A percentile compares a stretch with the other conserved stretches of the same genome.
Conservation (phyloP, 1,140 invertebrate species). For the Muscidifurax raptorellus region DNA sequence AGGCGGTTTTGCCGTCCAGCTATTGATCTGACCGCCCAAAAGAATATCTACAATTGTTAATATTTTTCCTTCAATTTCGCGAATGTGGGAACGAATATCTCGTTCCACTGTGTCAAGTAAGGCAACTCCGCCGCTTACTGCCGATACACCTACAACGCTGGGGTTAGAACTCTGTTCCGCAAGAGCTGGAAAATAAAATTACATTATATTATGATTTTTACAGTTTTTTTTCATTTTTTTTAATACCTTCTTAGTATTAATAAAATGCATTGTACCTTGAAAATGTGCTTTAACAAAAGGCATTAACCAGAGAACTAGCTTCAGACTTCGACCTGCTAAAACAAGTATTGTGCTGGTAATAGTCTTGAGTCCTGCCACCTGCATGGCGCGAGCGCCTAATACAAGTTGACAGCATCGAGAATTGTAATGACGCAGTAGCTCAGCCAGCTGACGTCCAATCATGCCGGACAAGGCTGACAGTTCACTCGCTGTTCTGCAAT, state of each 20-base stretch:
- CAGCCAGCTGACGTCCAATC: slow-evolving; percentile 87
- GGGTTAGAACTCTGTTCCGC: slow-evolving; percentile 66
- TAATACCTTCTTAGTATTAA: neutral
- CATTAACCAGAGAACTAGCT: slow-evolving; percentile 86
- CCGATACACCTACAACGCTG: slow-evolving; percentile 62
- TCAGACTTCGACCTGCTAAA: slow-evolving; percentile 91
- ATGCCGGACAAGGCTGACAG: slow-evolving; percentile 81
- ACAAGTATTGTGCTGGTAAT: slow-evolving; percentile 97
- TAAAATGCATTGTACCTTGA: slow-evolving; percentile 67
- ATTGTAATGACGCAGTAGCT: slow-evolving; percentile 93
- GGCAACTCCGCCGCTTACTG: slow-evolving; percentile 68
- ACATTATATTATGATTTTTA: neutral
- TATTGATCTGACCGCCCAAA: slow-evolving; percentile 83
- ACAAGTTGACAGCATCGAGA: slow-evolving; percentile 95
- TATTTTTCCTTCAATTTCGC: slow-evolving; percentile 94
- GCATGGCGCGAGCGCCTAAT: slow-evolving; percentile 94
- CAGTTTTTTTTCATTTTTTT: neutral
- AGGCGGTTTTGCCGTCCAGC: slow-evolving; percentile 96
- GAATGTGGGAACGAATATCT: slow-evolving; percentile 92
- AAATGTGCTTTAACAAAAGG: slow-evolving; percentile 84
- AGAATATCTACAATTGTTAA: slow-evolving; percentile 91
- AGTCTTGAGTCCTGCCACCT: slow-evolving; percentile 95
- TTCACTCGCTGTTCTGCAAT: slow-evolving; percentile 72
- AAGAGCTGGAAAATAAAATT: slow-evolving; percentile 59
- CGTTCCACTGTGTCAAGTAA: slow-evolving; percentile 82